A percentile compares a stretch with the other conserved stretches of the same genome.
Conservation (phyloP, 2,113 vertebrate genomes). For the Bungarus multicinctus region DNA sequence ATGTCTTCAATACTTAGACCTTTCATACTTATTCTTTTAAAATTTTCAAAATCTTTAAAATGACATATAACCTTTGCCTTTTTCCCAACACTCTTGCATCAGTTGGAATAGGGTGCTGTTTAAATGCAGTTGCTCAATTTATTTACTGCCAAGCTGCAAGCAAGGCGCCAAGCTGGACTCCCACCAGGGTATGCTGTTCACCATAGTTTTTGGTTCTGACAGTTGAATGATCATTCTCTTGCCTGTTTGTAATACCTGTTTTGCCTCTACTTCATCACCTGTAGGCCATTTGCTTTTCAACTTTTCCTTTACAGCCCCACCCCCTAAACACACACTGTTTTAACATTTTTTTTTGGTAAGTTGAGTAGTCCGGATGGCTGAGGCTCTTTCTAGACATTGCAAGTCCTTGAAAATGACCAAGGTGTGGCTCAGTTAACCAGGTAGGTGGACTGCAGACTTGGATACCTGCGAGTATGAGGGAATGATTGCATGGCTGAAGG, state of each 20-base stretch:
- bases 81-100: neutral
- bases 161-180: neutral
- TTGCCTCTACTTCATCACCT: neutral
- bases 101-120: neutral
- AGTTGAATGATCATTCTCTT: neutral
- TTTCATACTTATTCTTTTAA: neutral
- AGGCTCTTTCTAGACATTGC: neutral
- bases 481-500: neutral
- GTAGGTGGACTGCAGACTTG: neutral
- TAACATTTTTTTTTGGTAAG: neutral
- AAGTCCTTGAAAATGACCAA: neutral
- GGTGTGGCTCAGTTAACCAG: neutral
- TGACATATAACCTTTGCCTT: neutral
- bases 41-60: neutral
- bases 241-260: neutral
- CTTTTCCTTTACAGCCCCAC: neutral
- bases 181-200: neutral
- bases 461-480: neutral
- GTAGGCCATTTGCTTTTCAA: neutral
- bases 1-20: neutral
- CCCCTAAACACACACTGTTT: neutral
- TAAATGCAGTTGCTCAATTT: neutral
- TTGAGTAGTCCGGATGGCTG: neutral
- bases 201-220: neutral
- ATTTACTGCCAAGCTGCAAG: neutral